A percentile compares a stretch with the other conserved stretches of the same genome.
phyloP scores from a whole-genome alignment of 1,140 invertebrate species.

The Drosophila oshimai region DNA sequence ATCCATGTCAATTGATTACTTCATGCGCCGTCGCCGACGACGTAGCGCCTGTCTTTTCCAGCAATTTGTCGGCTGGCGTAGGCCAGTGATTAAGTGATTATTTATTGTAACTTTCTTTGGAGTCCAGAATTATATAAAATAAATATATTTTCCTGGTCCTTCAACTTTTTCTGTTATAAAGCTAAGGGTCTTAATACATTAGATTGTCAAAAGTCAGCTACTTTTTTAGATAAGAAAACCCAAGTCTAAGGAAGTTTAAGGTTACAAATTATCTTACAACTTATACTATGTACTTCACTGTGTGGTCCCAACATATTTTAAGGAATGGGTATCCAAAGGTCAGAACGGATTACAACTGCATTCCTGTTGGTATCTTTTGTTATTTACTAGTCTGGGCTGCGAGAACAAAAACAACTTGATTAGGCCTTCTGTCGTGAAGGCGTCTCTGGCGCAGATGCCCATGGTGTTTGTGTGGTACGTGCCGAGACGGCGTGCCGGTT shows the following conservation, averaged over 20 bases:
- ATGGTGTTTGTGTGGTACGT: too few relatives aligned
- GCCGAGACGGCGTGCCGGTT: conserved; percentile 15
- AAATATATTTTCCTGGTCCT: too few relatives aligned
- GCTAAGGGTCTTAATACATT: too few relatives aligned
- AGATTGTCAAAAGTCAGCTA: too few relatives aligned
- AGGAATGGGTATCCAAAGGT: conserved; percentile 8
- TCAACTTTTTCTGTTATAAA: too few relatives aligned
- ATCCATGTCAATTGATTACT: conserved; percentile 40
- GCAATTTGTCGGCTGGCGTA: not conserved
- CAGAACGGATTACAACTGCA: not conserved
- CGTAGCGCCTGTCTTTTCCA: not conserved
- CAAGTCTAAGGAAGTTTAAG: too few relatives aligned
- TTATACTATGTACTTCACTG: too few relatives aligned
- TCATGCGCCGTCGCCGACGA: conserved; percentile 32
- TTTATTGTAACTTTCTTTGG: too few relatives aligned
- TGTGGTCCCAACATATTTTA: too few relatives aligned
- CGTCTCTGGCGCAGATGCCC: conserved; percentile 14
- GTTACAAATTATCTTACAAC: not conserved
- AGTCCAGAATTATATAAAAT: too few relatives aligned
- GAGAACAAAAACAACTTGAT: conserved; percentile 37
- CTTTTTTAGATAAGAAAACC: not conserved
- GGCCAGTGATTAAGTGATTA: too few relatives aligned
- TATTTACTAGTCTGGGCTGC: conserved; percentile 28
- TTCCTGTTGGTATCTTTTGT: conserved; percentile 10
- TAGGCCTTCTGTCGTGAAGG: conserved; percentile 39